Base-by-base conservation (phyloP, 2,888 invertebrate species). In the Stramonita haemastoma region DNA sequence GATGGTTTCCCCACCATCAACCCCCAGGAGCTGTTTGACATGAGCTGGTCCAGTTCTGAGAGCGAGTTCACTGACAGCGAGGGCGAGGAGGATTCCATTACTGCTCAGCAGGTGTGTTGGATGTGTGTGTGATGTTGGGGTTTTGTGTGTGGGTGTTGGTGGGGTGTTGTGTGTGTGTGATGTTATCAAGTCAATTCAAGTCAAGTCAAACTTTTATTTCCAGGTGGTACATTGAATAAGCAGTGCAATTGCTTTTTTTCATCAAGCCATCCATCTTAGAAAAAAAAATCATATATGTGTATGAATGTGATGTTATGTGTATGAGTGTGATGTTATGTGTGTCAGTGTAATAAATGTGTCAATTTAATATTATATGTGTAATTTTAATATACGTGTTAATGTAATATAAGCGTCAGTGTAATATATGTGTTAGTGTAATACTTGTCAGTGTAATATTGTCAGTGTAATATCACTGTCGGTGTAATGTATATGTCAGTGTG, bases 21-120 rank as follows among this genome's bases (percentile, higher is more conserved):
- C 89, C 93, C 93, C 1, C 93, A 93, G n/a, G 94, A 95, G 87
- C 91, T 94, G 85, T 94, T 95, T 90, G 94, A 94, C 88, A 92
- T 93, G 73, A 93, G 94, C 91, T 95, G 94, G 95, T 94, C 95
- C 0, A 93, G 94, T 87, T 93, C 93, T 15, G 95, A 95, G 66
- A 91, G 92, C 57, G 93, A 93, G 89, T 93, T 93, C 90, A 93
- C 93, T 34, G 93, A 92, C 85, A 93, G 92, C 92, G 93, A 93
- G 87, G 92, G 92, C 60, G 91, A 90, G 86, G 87, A 87, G 29
- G 73, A 46, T 29, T 6, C 36, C 19, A 22, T 73, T 11, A 70
- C 66, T 4, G 86, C 86, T 1, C 60, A 66, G 19, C 86, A 86
- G 66, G 86, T 86, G 13, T 26, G 89, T 87, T 66, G 83, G 32